Conservation (phyloP, 2,888 invertebrate species). For the Synanthedon myopaeformis region DNA sequence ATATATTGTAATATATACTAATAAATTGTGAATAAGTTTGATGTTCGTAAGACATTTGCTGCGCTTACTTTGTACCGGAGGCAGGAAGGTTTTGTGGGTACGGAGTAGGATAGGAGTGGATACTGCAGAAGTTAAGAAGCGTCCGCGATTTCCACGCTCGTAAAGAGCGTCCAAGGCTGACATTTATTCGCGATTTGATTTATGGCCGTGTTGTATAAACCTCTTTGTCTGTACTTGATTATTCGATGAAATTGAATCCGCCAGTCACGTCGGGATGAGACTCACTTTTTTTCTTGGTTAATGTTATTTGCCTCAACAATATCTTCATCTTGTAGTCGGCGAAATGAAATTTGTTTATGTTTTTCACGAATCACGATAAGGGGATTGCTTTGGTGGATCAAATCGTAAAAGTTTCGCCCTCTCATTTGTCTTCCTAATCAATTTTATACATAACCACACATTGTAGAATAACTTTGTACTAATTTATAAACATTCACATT, state of each 20-base stretch:
- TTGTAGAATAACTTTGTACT: no score
- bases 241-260: slow-evolving; percentile 23
- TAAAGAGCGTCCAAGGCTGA: slow-evolving; percentile 46
- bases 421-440: slow-evolving; percentile 30
- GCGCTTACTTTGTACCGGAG: no score
- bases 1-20: no score
- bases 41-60: no score
- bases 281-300: slow-evolving; percentile 22
- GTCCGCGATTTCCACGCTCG: slow-evolving; percentile 9
- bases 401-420: slow-evolving; percentile 26
- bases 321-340: slow-evolving; percentile 21
- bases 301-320: slow-evolving; percentile 16
- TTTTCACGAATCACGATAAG: slow-evolving; percentile 8
- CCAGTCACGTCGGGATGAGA: slow-evolving; percentile 16
- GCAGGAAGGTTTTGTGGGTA: no score
- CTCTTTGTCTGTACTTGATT: slow-evolving; percentile 35
- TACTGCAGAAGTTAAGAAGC: no score
- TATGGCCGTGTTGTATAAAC: slow-evolving; percentile 21
- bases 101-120: no score
- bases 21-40: no score
- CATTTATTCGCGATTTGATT: slow-evolving; percentile 49
- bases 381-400: slow-evolving; percentile 20
- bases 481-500: no score
- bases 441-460: neutral
- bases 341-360: slow-evolving; percentile 33